Base-by-base conservation (phyloP, 2,888 invertebrate species). In the Melikaiella ostensackeni region DNA sequence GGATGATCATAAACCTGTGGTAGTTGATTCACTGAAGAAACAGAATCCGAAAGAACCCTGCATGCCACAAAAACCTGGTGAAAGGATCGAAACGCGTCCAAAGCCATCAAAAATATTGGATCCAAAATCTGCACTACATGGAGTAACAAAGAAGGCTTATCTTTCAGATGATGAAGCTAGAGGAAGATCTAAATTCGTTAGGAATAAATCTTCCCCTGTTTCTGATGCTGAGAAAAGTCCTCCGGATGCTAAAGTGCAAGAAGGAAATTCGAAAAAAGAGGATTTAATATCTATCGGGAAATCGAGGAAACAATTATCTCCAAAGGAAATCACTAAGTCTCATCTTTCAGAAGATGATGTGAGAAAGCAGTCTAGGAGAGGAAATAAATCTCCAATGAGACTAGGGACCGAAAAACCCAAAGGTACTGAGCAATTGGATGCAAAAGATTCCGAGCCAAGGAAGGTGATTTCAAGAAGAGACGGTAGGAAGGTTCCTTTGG, bases 91-190 rank as follows among this genome's bases (percentile, higher is more conserved):
- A 11, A 24, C 7, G 2, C 30, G 9, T 42, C n/a, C 27, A 30
- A 57, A n/a, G 4, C n/a, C 21, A 19, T 30, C n/a, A 27, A 21
- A 74, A 35, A 9, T 33, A 13, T 5, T 6, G n/a, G 46, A 19
- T 27, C 2, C 46, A 46, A 66, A 46, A 66, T 42, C 38, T 5
- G 16, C 24, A 24, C 24, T 11, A 46, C 16, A 24, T 13, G 57
- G 11, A 74, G 19, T 24, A 35, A 24, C 6, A 9, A 73, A 46
- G 16, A 30, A 73, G 24, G 4, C 13, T 16, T 24, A n/a, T 27
- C 50, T 73, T 33, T n/a, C 73, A 5, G 24, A 73, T 21, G 19
- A 55, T 50, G 50, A 73, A 73, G 19, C 21, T 50, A 57, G 21
- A 6, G 6, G 9, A n/a, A 57, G 30, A 57, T 59, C 74, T 24